A percentile compares a stretch with the other conserved stretches of the same genome.
Evolutionary conservation across 2,888 invertebrate species (phyloP).

Genomic region (Bugula neritina): DNA sequence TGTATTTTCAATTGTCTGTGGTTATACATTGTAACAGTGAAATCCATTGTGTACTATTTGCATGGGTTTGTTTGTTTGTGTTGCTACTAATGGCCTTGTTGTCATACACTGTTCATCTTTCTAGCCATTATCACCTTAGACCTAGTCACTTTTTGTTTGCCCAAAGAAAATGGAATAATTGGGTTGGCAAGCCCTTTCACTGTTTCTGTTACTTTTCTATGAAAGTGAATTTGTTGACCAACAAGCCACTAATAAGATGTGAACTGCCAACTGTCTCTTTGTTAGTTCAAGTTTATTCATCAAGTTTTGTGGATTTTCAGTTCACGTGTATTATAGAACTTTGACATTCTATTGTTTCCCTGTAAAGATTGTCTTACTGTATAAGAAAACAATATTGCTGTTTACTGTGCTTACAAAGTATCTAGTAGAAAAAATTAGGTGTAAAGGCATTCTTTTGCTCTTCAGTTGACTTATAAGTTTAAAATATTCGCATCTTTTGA

Average conservation of each 20-base stretch:
- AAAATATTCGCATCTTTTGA: too few relatives aligned
- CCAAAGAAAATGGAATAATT: background rate
- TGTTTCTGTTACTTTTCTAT: background rate
- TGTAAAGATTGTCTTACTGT: too few relatives aligned
- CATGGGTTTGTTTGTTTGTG: constrained; percentile 4
- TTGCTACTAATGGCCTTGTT: constrained; percentile 13
- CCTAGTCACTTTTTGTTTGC: background rate
- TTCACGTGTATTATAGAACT: too few relatives aligned
- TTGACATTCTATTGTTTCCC: too few relatives aligned
- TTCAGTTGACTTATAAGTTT: too few relatives aligned
- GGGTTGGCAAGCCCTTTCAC: background rate
- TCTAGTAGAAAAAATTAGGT: too few relatives aligned
- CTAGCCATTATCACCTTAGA: background rate
- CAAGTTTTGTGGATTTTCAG: too few relatives aligned
- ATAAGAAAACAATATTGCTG: too few relatives aligned
- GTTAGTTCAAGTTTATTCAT: background rate
- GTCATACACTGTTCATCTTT: background rate
- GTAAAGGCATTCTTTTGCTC: too few relatives aligned
- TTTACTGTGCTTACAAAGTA: too few relatives aligned
- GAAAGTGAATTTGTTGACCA: too few relatives aligned
- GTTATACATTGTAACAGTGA: background rate
- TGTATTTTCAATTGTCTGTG: background rate
- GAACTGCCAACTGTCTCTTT: background rate
- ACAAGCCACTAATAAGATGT: background rate
- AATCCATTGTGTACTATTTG: background rate